Evolutionary conservation across 2,888 invertebrate genomes (phyloP).

Genomic region (Drosophila tripunctata): DNA sequence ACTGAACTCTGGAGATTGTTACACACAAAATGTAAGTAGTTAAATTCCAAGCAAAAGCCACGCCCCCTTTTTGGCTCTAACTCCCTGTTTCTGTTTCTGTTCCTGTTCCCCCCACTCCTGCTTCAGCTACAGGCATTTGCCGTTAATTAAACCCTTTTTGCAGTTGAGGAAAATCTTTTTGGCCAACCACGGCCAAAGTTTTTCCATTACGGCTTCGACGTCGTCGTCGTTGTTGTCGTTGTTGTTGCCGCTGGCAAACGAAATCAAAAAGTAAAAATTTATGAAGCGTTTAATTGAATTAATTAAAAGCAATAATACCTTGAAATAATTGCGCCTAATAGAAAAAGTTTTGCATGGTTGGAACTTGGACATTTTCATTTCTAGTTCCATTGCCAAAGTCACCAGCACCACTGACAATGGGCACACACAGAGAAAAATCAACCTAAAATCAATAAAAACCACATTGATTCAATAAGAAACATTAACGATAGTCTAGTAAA

Average conservation of each 20-base stretch:
- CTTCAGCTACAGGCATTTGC: slow-evolving; percentile 38
- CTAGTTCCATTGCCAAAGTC: not conserved
- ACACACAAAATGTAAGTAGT: slow-evolving; percentile 54
- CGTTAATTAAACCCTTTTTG: slow-evolving; percentile 81
- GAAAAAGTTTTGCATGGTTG: slow-evolving; percentile 68
- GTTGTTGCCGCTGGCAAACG: slow-evolving; percentile 66
- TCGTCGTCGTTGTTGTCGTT: not conserved
- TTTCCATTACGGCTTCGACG: slow-evolving; percentile 71
- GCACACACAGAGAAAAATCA: no score
- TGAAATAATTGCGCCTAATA: slow-evolving; percentile 78
- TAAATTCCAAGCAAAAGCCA: slow-evolving; percentile 51
- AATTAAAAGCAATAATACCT: slow-evolving; percentile 82
- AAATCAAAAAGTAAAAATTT: slow-evolving; percentile 82
- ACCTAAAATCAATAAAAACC: no score
- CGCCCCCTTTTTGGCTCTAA: no score
- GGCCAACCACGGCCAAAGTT: slow-evolving; percentile 72
- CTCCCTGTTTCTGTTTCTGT: no score
- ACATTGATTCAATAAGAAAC: no score
- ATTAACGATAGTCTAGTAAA: no score
- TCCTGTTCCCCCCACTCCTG: not conserved
- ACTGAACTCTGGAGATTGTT: slow-evolving; percentile 58
- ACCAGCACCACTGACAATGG: slow-evolving; percentile 28
- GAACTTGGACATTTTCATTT: not conserved
- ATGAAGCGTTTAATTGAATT: slow-evolving; percentile 84
- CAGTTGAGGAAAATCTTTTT: slow-evolving; percentile 46